These are phyloP conservation scores for Triops cancriformis DNA, from an alignment of 1,140 invertebrate genomes.

Conservation along the genomic window DNA sequence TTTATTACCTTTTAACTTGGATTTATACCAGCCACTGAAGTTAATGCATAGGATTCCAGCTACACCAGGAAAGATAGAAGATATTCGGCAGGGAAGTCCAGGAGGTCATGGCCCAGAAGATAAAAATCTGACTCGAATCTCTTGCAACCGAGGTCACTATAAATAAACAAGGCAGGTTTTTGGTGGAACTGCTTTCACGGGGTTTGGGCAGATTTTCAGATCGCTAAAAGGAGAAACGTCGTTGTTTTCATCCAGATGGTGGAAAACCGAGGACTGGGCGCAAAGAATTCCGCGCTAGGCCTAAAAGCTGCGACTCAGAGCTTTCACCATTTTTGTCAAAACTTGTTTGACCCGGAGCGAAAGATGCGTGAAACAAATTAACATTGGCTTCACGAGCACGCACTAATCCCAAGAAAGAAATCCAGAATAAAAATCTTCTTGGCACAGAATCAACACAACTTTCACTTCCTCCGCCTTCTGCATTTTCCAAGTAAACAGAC, in stretches of 20 bases:
- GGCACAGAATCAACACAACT: conserved; percentile 6
- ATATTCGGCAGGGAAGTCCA: background rate
- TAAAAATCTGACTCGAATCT: background rate
- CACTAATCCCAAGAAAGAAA: background rate
- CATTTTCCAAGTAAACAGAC: background rate
- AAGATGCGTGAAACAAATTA: background rate
- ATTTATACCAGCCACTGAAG: no score
- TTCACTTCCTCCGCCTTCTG: conserved; percentile 2
- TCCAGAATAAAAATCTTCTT: background rate
- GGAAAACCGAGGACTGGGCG: no score
- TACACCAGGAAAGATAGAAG: background rate
- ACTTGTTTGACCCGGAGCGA: background rate
- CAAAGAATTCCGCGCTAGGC: background rate
- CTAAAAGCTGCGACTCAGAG: background rate
- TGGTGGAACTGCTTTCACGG: no score
- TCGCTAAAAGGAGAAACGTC: no score
- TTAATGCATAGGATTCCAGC: no score
- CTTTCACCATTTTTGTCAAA: background rate
- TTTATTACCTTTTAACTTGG: no score
- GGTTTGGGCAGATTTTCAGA: no score
- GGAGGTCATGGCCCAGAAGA: background rate
- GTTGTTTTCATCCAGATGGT: no score
- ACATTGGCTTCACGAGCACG: background rate
- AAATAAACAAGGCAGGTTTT: background rate
- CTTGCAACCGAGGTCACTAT: background rate